Base-by-base conservation (phyloP, 2,113 vertebrate genomes). In the Zingel zingel region DNA sequence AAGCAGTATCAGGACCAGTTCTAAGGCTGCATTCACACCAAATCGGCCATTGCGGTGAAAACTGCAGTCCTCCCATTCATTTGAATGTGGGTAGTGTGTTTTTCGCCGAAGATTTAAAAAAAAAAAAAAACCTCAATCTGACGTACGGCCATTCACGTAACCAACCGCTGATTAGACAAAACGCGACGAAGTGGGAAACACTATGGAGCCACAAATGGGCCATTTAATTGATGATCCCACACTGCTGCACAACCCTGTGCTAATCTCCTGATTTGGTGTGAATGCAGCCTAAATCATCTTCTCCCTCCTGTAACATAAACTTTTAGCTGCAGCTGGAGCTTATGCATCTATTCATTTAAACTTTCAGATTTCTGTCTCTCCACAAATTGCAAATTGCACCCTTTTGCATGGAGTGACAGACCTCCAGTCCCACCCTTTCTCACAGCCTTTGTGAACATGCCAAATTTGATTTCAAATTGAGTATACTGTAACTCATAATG, bases 381-480 rank as follows among this genome's bases (percentile, higher is more conserved):
- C 58, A 14, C 4, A 10, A 79, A 21, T 75, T 45, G 56, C 70
- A 72, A 72, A 73, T 54, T 68, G 21, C 74, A 30, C 62, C 25
- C 43, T 70, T 27, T 27, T 78, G 74, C n/a, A 21, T 43, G n/a
- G 2, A 51, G 21, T 27, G 27, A 19, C 48, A 70, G 58, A 74
- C 67, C 71, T 62, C 43, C 50, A 77, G 65, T 77, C 39, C 57
- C 74, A 56, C 70, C 56, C 67, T 21, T 9, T 30, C n/a, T 15
- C 6, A 1, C 62, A 23, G 71, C 51, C 53, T 86, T 77, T 77
- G 59, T 85, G 39, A 51, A 63, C 64, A 48, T 30, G 73, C 54
- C 45, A 81, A 76, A 83, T 59, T 11, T 66, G 33, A 79, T 76
- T 67, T 83, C 7, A 67, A 19, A 82, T 61, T 23, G 33, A 74